Evolutionary conservation across 2,113 vertebrate species (phyloP), one percentile per base, ranked within the genome.

Genomic region (Acrocephalus kingi): DNA sequence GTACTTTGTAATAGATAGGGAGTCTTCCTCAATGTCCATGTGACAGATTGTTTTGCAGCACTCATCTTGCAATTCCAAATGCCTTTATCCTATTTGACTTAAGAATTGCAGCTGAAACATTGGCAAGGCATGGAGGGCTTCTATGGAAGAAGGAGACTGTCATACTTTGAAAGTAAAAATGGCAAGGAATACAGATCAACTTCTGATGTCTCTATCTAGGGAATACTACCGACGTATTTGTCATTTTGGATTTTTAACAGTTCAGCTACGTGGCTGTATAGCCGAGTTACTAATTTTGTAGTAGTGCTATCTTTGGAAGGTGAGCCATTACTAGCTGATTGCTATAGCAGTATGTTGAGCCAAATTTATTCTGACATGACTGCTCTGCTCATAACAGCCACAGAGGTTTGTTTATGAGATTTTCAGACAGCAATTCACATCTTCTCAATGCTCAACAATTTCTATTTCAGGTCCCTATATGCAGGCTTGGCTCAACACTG

Each of bases 341-440:
- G 64, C 61, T 77, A 1, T 8, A 77, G 67, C 37, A 48, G 18
- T 35, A 16, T 39, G 48, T n/a, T 78, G 68, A 83, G 76, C 55
- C 64, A 81, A 52, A 92, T 96, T 83, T 80, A 62, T 51, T 56
- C 48, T 78, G 51, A 77, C 56, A 43, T 45, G 33, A 56, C 46
- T 62, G 72, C 28, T 77, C 77, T 71, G 33, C 62, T 80, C 39
- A 86, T 51, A 69, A 71, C 33, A 77, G 67, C 21, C 62, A 69
- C 43, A 52, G 20, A 85, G 55, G 16, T 83, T 48, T 85, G 55
- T 55, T 75, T 83, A 87, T 77, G 90, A 71, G 35, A 76, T 79
- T 85, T 94, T 80, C 79, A 82, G 71, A 35, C n/a, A 87, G 62
- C 37, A 68, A 27, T 86, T 93, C 77, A 84, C 79, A 75, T 71